Base-by-base conservation (phyloP, 2,113 vertebrate species). In the Micronycteris hirsuta region DNA sequence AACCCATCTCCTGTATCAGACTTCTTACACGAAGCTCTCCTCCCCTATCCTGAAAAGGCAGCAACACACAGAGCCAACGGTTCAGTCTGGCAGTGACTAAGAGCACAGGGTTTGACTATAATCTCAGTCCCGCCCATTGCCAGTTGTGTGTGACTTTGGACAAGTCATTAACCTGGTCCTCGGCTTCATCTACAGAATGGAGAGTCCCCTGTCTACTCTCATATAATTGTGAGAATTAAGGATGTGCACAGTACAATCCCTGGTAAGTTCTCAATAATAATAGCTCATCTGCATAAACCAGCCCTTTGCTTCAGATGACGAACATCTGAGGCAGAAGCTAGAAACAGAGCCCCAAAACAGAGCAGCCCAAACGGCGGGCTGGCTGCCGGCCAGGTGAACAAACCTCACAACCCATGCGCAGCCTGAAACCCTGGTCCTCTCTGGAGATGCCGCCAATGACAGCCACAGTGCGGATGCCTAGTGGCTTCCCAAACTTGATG, bases 351-450 rank as follows among this genome's bases (percentile, higher is more conserved):
- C 26, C 43, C 54, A 41, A 76, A 45, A 89, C 4, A 36, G n/a
- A 70, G 41, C 31, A 43, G 71, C 45, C 78, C 47, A 33, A 63
- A 54, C 0, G 20, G 36, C 0, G 4, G 65, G 12, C 61, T 28
- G 65, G 86, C 41, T 61, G 14, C 54, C 65, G 7, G 56, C 41
- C 9, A 63, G 17, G 52, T 63, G 70, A 94, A 98, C 97, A 9
- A 89, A 99, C 99, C 99, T 99, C 99, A 26, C 99, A 99, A 73
- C 99, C 99, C 99, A 99, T 99, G 96, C 99, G 98, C 52, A 99
- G 99, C 19, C 99, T 98, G 98, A 99, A 99, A 96, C 99, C 99
- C 97, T 99, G 99, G 98, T 99, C 99, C 98, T 99, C 99, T 63
- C 99, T 99, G 96, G 99, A 99, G 98, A 99, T 99, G 95, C 99